These are phyloP conservation scores for Lipophrys pholis DNA, from an alignment of 2,113 vertebrate species.

Conservation along the genomic window DNA sequence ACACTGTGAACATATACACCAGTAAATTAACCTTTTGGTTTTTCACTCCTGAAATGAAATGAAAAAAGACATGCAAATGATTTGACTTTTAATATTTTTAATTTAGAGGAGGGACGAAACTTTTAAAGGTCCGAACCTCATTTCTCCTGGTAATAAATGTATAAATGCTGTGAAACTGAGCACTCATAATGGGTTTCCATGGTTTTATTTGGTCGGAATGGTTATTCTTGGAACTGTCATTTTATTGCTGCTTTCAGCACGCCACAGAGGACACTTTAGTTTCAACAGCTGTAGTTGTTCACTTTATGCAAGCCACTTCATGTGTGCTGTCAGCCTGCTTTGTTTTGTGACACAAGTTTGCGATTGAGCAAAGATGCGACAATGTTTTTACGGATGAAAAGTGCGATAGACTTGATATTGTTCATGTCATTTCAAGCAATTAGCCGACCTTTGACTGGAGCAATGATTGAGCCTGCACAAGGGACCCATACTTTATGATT, in stretches of 20 bases:
- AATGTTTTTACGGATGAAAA: conserved; percentile 7
- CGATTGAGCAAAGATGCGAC: not conserved
- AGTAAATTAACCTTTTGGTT: too few relatives aligned
- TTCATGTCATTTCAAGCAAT: conserved; percentile 23
- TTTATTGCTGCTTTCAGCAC: conserved; percentile 3
- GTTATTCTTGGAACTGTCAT: conserved; percentile 12
- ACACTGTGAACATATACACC: too few relatives aligned
- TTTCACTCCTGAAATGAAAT: too few relatives aligned
- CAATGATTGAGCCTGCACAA: conserved; percentile 10
- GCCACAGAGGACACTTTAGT: conserved; percentile 6
- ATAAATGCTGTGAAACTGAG: not conserved
- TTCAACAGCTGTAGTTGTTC: not conserved
- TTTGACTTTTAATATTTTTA: not conserved
- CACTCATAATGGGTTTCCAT: conserved; percentile 20
- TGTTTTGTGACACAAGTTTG: not conserved
- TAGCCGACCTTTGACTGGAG: conserved; percentile 39
- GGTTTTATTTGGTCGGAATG: conserved; percentile 11
- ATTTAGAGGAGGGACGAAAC: not conserved
- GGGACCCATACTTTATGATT: conserved; percentile 15
- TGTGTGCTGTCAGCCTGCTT: not conserved
- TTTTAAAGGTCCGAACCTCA: not conserved
- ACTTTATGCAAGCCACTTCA: not conserved
- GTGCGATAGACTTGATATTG: not conserved
- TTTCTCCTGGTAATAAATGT: not conserved
- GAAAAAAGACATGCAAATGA: not conserved